Evolutionary conservation across 37 sponge, comb jelly and placozoan genomes (phyloP), one percentile per base, ranked within the genome.

Genomic region (Ephydatia muelleri): DNA sequence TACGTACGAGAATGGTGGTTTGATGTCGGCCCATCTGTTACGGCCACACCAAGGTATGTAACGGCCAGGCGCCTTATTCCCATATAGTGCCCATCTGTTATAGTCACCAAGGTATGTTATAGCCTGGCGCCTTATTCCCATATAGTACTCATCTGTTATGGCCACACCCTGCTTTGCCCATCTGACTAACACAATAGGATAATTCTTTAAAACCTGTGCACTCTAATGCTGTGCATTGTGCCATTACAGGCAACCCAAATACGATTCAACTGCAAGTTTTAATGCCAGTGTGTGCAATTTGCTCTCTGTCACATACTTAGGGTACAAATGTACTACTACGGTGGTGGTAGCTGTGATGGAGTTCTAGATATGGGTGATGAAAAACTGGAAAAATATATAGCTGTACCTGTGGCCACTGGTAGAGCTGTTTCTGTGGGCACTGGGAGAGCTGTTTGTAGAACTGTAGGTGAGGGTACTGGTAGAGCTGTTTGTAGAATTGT

Each of bases 21-120:
- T n/a, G n/a, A n/a, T n/a, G n/a, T n/a, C n/a, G n/a, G n/a, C n/a
- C n/a, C n/a, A n/a, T n/a, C n/a, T n/a, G n/a, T n/a, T 57, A 57
- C 16, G 57, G 19, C 57, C 57, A 57, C 57, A 57, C 57, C 9
- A 57, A 21, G 57, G 57, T 19, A 57, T 57, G 16, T 57, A n/a
- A n/a, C n/a, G n/a, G n/a, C 57, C 57, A 57, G 16, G 57, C 16
- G 57, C 57, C 57, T 57, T 57, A 57, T 57, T 57, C 57, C 57
- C 57, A 57, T 57, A 57, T 57, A 57, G 57, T 57, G 57, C 57
- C 57, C 57, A 57, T 57, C 57, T n/a, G 57, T 57, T 57, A 57
- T 57, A 21, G 57, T 21, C 57, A 57, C 57, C 57, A 14, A 57
- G 57, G 57, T 57, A 57, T 57, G 57, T 57, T 57, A 57, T 21